These are phyloP conservation scores for Silurus glanis DNA, from an alignment of 2,113 vertebrate species.

Conservation along the genomic window DNA sequence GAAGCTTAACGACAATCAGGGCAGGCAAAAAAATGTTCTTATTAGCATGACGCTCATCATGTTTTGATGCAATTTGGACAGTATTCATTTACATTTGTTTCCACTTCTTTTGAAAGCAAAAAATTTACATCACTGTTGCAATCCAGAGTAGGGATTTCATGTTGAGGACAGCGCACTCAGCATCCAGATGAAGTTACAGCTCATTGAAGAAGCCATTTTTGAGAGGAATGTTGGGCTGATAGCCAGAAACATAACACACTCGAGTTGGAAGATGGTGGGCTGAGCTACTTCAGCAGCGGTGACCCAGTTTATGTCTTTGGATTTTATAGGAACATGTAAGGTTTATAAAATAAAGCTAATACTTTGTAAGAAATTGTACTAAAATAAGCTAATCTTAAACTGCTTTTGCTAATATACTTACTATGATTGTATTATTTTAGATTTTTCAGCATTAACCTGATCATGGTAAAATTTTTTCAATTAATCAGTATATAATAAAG, in stretches of 20 bases:
- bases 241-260: slow-evolving; percentile 22
- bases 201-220: slow-evolving; percentile 4
- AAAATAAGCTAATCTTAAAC: too few relatives aligned
- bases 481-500: too few relatives aligned
- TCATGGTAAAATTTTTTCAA: too few relatives aligned
- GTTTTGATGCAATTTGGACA: background rate
- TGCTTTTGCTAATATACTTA: too few relatives aligned
- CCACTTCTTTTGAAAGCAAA: background rate
- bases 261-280: slow-evolving; percentile 23
- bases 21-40: background rate
- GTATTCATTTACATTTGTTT: slow-evolving; percentile 8
- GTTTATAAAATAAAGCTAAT: too few relatives aligned
- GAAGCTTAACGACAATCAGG: slow-evolving; percentile 16
- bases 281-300: background rate
- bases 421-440: too few relatives aligned
- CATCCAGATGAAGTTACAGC: slow-evolving; percentile 1
- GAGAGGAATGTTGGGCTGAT: slow-evolving; percentile 8
- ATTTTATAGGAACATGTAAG: background rate
- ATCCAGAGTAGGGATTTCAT: background rate
- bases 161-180: background rate
- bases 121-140: slow-evolving; percentile 2
- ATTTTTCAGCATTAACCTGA: too few relatives aligned
- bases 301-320: background rate
- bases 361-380: too few relatives aligned
- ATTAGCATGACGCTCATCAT: background rate